A percentile compares a stretch with the other conserved stretches of the same genome.
Evolutionary conservation across 1,140 invertebrate species (phyloP).

Genomic region (Caenorhabditis brenneri): DNA sequence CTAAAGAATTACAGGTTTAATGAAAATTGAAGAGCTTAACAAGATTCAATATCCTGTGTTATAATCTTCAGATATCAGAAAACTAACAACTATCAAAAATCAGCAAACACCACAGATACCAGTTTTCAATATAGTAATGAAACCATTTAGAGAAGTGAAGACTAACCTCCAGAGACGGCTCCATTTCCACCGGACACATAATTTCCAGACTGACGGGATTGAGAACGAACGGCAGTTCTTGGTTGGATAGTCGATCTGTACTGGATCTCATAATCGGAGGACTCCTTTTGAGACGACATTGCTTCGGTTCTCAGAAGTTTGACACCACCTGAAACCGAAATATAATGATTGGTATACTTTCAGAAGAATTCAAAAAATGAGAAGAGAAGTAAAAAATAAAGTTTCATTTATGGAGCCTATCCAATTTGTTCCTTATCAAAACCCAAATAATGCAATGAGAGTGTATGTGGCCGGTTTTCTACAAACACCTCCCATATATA

Average conservation of each 20-base stretch:
- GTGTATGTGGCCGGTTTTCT: slow-evolving; percentile 5
- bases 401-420: neutral
- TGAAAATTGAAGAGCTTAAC: too few relatives aligned
- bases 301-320: neutral
- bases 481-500: slow-evolving; percentile 19
- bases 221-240: slow-evolving; percentile 67
- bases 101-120: neutral
- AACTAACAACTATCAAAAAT: neutral
- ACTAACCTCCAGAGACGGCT: slow-evolving; percentile 57
- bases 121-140: neutral
- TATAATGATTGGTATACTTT: neutral
- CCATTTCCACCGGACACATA: slow-evolving; percentile 56
- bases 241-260: slow-evolving; percentile 71
- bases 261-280: slow-evolving; percentile 58
- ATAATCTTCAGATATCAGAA: too few relatives aligned
- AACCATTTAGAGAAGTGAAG: neutral
- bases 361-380: neutral
- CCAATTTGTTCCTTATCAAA: slow-evolving; percentile 43
- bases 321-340: slow-evolving; percentile 22
- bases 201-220: slow-evolving; percentile 62
- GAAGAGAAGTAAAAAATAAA: neutral
- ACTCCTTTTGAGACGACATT: slow-evolving; percentile 53
- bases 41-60: too few relatives aligned
- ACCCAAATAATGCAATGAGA: slow-evolving; percentile 19
- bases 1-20: too few relatives aligned